Conservation (phyloP, 2,797 vertebrate species). For the Arctocebus calabarensis region DNA sequence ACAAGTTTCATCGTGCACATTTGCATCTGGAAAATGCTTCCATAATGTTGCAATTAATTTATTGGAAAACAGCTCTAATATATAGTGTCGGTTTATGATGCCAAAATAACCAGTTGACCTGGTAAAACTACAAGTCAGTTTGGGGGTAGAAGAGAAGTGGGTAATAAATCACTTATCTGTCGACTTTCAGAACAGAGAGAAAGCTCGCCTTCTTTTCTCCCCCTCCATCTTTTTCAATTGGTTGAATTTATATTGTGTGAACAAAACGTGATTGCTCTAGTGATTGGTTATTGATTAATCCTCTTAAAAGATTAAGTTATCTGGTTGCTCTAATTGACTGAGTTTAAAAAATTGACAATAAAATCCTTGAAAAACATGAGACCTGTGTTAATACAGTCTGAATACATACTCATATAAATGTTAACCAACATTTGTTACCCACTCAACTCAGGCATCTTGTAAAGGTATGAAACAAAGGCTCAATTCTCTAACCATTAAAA, state of each 20-base stretch:
- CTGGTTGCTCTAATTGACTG: neutral
- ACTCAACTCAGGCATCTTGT: neutral
- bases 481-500: neutral
- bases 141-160: neutral
- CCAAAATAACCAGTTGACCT: conserved; percentile 33
- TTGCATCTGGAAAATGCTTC: conserved; percentile 68
- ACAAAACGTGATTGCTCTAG: neutral
- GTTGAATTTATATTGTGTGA: neutral
- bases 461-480: conserved; percentile 27
- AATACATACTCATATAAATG: conserved; percentile 1
- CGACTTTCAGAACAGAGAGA: neutral
- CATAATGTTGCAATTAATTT: conserved; percentile 57
- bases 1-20: neutral
- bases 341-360: conserved; percentile 1
- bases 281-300: conserved; percentile 39
- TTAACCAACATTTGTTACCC: neutral
- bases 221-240: neutral
- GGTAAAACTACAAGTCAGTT: conserved; percentile 32
- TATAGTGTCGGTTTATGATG: conserved; percentile 31
- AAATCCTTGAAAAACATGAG: conserved; percentile 6
- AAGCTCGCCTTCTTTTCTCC: neutral
- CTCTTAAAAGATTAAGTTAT: conserved; percentile 24
- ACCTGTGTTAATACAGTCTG: neutral
- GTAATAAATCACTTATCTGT: conserved; percentile 26
- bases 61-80: conserved; percentile 8